Evolutionary conservation across 2,113 vertebrate species (phyloP).

Genomic region (Cottus gobio): DNA sequence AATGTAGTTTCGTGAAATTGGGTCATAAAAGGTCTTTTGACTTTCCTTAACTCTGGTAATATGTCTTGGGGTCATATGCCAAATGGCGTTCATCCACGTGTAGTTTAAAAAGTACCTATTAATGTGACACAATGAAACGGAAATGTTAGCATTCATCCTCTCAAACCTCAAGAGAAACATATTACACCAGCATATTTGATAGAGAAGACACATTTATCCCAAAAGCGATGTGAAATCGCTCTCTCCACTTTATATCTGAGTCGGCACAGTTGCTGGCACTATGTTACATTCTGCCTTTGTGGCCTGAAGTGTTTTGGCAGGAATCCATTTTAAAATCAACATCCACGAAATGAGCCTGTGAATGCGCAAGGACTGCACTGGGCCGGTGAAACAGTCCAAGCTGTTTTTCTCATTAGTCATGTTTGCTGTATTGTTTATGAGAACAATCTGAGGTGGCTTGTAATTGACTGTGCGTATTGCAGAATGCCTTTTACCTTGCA

Average conservation of each 20-base stretch:
- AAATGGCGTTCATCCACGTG: slow-evolving; percentile 12
- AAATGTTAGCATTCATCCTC: slow-evolving; percentile 24
- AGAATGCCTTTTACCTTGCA: slow-evolving; percentile 48
- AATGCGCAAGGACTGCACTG: slow-evolving; percentile 57
- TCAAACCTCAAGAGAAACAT: slow-evolving; percentile 38
- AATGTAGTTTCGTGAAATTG: not conserved
- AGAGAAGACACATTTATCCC: slow-evolving; percentile 39
- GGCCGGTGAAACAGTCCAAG: slow-evolving; percentile 48
- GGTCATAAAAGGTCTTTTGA: slow-evolving; percentile 34
- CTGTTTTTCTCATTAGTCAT: slow-evolving; percentile 68
- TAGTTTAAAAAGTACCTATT: slow-evolving; percentile 7
- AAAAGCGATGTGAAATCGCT: slow-evolving; percentile 44
- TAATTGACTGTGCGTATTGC: slow-evolving; percentile 57
- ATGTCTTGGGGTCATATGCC: not conserved
- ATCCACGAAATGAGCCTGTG: slow-evolving; percentile 69
- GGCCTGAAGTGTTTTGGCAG: slow-evolving; percentile 66
- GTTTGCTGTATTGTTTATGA: slow-evolving; percentile 71
- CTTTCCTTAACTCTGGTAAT: slow-evolving; percentile 5
- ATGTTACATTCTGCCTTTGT: slow-evolving; percentile 62
- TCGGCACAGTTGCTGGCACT: slow-evolving; percentile 70
- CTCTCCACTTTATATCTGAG: slow-evolving; percentile 66
- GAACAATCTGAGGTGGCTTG: slow-evolving; percentile 60
- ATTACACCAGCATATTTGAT: slow-evolving; percentile 55
- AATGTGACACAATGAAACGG: slow-evolving; percentile 23
- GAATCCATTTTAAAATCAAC: slow-evolving; percentile 73